Evolutionary conservation across 2,888 invertebrate species (phyloP).

Genomic region (Drosophila barbarae): DNA sequence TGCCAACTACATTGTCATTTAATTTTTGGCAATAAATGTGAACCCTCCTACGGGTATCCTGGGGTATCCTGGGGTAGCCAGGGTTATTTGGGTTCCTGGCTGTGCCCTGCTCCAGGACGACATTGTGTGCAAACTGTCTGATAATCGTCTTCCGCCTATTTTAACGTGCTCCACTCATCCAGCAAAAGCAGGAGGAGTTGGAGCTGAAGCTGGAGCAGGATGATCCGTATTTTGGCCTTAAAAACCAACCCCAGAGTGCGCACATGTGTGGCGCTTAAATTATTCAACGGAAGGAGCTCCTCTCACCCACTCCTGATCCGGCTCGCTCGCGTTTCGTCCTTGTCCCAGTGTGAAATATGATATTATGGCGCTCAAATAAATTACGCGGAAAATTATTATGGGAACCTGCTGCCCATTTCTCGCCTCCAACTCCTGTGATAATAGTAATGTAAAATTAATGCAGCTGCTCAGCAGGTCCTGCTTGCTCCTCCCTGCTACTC

Average conservation of each 20-base stretch:
- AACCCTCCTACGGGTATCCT: slow-evolving; percentile 33
- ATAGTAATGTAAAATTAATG: slow-evolving; percentile 53
- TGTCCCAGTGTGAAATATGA: slow-evolving; percentile 60
- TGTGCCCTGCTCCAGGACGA: slow-evolving; percentile 40
- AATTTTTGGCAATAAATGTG: slow-evolving; percentile 76
- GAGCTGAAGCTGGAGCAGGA: not conserved
- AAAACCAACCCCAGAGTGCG: slow-evolving; percentile 7
- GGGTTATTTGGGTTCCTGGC: not conserved
- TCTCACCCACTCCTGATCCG: slow-evolving; percentile 11
- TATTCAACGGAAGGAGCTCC: slow-evolving; percentile 68
- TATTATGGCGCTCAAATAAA: slow-evolving; percentile 72
- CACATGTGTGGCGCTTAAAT: slow-evolving; percentile 72
- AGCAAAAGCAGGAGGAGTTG: not conserved
- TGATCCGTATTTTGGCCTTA: not conserved
- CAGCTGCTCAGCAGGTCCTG: slow-evolving; percentile 14
- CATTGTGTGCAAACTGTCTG: slow-evolving; percentile 75
- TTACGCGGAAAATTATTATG: slow-evolving; percentile 74
- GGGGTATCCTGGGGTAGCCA: not conserved
- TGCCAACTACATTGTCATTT: slow-evolving; percentile 75
- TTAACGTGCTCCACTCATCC: slow-evolving; percentile 55
- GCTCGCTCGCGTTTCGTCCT: slow-evolving; percentile 1
- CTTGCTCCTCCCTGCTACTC: not conserved
- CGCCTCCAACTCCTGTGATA: slow-evolving; percentile 28
- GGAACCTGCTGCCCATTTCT: slow-evolving; percentile 26
- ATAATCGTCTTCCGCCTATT: slow-evolving; percentile 76